Base-by-base conservation (phyloP, 2,113 vertebrate genomes). In the Sprattus sprattus region DNA sequence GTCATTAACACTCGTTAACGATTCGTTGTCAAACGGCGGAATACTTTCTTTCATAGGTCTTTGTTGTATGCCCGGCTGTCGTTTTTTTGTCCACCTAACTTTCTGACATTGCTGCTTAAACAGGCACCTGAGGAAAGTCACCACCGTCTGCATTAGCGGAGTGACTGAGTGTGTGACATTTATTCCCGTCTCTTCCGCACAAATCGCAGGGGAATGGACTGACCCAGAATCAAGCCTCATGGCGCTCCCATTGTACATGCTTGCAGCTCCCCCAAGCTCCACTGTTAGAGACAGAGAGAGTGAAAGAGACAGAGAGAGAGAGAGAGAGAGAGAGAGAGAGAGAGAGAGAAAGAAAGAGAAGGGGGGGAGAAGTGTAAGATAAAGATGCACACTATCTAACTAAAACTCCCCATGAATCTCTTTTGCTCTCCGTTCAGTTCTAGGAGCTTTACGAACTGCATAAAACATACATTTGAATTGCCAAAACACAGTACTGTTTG, bases 151-250 rank as follows among this genome's bases (percentile, higher is more conserved):
- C 91, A 91, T 95, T 94, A 93, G 90, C 92, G 85, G 92, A 92
- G 90, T 93, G 92, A 94, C 92, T 32, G n/a, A 67, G 90, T 82
- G 80, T 91, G 90, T 90, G 91, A 90, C 92, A 92, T 91, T 90
- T 93, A 93, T 94, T 94, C 91, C 91, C 93, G 93, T 94, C 94
- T 93, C 92, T 92, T 92, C 83, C 86, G 91, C 92, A 92, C 93
- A 93, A 93, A 94, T 82, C 94, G 94, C 93, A 91, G 92, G 93
- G 94, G 94, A 95, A 92, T 85, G 91, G 93, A 91, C 91, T 92
- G 93, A 95, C 94, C 94, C 94, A 95, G 94, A 95, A 95, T 95
- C 91, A 89, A 89, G 93, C 92, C 92, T 94, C 90, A 91, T 92
- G 93, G 92, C 91, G 85, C 92, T 89, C 92, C 91, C 90, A 92